These are phyloP conservation scores for Pterophyllum scalare DNA, from an alignment of 2,113 vertebrate species.

Conservation along the genomic window DNA sequence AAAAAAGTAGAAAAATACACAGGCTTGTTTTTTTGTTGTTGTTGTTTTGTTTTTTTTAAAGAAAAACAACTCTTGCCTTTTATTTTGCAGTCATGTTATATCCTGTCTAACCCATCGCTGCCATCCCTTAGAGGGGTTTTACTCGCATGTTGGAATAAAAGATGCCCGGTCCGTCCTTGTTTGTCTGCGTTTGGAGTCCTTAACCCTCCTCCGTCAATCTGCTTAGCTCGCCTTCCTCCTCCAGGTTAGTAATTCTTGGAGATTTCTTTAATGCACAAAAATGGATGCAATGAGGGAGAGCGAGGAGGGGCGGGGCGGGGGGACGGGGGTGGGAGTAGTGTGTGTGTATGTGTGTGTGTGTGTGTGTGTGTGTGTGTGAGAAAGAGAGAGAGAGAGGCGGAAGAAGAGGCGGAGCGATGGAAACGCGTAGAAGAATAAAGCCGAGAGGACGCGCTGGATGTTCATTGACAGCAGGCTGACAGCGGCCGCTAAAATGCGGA, in stretches of 20 bases:
- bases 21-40: neutral
- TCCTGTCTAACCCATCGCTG: conserved; percentile 85
- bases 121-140: conserved; percentile 75
- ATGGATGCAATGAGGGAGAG: conserved; percentile 80
- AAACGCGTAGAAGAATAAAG: conserved; percentile 75
- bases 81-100: conserved; percentile 84
- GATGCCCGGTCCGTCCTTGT: conserved; percentile 64
- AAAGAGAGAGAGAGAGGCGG: neutral
- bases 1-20: conserved; percentile 4
- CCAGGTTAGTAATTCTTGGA: conserved; percentile 81
- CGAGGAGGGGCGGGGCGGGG: neutral
- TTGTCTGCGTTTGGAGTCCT: conserved; percentile 63
- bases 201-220: conserved; percentile 64
- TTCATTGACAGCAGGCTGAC: conserved; percentile 80
- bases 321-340: too few relatives aligned
- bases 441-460: conserved; percentile 68
- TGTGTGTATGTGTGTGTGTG: neutral
- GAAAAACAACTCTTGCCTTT: conserved; percentile 79
- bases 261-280: conserved; percentile 86
- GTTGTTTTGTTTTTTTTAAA: neutral
- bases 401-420: conserved; percentile 78
- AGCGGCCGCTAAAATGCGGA: conserved; percentile 73
- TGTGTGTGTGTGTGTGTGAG: neutral
- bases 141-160: conserved; percentile 74
- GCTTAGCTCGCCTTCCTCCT: conserved; percentile 74